Conservation (phyloP, 2,113 vertebrate genomes). For the Ameiurus melas region DNA sequence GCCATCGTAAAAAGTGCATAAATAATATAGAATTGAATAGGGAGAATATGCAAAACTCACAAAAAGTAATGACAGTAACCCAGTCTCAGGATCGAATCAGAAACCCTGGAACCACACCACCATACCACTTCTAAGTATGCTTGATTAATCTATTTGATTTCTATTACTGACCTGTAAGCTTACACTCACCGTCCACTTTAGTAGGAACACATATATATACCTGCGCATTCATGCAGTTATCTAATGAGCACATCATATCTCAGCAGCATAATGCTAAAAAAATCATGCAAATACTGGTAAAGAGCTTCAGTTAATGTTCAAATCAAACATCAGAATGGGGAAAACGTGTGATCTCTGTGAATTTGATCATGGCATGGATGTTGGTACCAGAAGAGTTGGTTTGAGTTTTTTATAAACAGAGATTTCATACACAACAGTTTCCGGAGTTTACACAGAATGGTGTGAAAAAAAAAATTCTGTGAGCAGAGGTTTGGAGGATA, state of each 20-base stretch:
- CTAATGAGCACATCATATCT: not conserved
- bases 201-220: not conserved
- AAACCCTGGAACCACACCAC: not conserved
- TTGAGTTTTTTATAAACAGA: not conserved
- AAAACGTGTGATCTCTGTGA: not conserved
- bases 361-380: not conserved
- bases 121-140: not conserved
- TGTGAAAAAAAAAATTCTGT: not conserved
- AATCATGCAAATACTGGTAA: not conserved
- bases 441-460: not conserved
- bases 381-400: not conserved
- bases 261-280: not conserved
- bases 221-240: not conserved
- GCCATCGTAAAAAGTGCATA: not conserved
- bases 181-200: not conserved
- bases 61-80: not conserved
- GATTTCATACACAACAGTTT: not conserved
- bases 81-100: not conserved
- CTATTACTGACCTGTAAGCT: not conserved
- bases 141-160: not conserved
- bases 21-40: not conserved
- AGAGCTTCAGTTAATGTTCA: not conserved
- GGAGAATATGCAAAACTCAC: not conserved
- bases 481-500: not conserved
- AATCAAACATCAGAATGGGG: not conserved